Percentiles rank a stretch among this genome's conserved stretches.
These are phyloP conservation scores for Jordanella pulchra DNA, from an alignment of 2,797 vertebrate species.

Conservation along the genomic window DNA sequence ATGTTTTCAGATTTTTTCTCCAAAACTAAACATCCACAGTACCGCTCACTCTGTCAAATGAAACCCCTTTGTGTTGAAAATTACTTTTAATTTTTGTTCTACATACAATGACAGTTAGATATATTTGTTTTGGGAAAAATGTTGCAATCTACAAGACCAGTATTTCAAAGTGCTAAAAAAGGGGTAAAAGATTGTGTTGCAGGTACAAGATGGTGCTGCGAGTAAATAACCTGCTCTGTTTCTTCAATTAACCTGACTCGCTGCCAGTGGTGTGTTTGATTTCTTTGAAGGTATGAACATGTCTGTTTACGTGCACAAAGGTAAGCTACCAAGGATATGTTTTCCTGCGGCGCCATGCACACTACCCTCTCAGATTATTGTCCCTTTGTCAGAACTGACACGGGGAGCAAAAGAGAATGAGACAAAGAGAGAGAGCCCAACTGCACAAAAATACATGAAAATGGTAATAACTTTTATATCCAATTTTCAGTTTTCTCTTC, in stretches of 20 bases:
- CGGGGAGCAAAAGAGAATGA: conserved; percentile 24
- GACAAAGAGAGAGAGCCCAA: conserved; percentile 41
- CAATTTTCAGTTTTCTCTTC: conserved; percentile 38
- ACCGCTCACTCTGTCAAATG: conserved; percentile 12
- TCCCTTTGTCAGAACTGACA: conserved; percentile 50
- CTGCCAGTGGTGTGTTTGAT: not conserved
- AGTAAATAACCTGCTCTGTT: conserved; percentile 33
- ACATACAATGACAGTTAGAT: not conserved
- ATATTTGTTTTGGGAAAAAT: conserved; percentile 12
- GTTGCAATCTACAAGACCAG: conserved; percentile 2
- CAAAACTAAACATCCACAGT: conserved; percentile 3
- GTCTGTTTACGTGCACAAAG: conserved; percentile 20
- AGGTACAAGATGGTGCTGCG: conserved; percentile 16
- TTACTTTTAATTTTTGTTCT: not conserved
- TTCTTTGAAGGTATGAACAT: not conserved
- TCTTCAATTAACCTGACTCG: conserved; percentile 20
- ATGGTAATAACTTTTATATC: not conserved
- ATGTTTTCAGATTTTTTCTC: conserved; percentile 7
- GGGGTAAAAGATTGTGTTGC: conserved; percentile 17
- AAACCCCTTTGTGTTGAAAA: not conserved
- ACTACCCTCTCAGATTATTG: conserved; percentile 45
- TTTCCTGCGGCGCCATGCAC: conserved; percentile 25
- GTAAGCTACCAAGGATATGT: conserved; percentile 44
- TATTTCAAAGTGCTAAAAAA: conserved; percentile 19
- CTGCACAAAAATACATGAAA: conserved; percentile 51